Conservation (phyloP, 2,113 vertebrate species). For the Pseudorhombus dupliciocellatus region DNA sequence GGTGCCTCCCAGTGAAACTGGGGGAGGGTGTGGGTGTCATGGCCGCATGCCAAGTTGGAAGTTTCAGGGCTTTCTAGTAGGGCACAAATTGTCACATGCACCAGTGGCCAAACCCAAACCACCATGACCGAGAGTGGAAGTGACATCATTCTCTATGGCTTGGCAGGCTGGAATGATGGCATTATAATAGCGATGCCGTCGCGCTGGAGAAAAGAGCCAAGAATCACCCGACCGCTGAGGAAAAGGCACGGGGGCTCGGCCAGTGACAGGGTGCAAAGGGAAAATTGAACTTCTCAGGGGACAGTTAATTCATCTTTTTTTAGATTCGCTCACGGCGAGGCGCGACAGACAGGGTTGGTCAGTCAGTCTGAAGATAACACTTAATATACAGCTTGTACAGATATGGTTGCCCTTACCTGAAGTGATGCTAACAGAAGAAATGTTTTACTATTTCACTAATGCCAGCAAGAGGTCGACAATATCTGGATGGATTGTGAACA, state of each 20-base stretch:
- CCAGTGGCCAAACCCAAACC: slow-evolving; percentile 79
- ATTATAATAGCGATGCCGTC: slow-evolving; percentile 77
- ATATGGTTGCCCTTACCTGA: background rate
- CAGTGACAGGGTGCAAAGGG: slow-evolving; percentile 57
- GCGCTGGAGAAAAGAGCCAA: slow-evolving; percentile 58
- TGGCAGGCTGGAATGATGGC: slow-evolving; percentile 74
- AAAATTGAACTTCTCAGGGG: slow-evolving; percentile 60
- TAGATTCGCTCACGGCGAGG: background rate
- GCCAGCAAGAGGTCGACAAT: background rate
- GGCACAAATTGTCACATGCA: slow-evolving; percentile 79
- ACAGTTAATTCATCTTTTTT: slow-evolving; percentile 24
- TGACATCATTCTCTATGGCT: slow-evolving; percentile 82
- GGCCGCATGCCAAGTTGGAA: slow-evolving; percentile 69
- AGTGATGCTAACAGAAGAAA: too few species aligned
- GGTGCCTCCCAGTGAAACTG: slow-evolving; percentile 36
- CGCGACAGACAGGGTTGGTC: too few species aligned
- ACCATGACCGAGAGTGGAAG: slow-evolving; percentile 81
- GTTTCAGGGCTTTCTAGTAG: slow-evolving; percentile 68
- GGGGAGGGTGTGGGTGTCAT: slow-evolving; percentile 50
- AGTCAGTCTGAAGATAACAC: background rate
- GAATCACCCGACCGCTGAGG: slow-evolving; percentile 68
- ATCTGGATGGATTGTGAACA: background rate
- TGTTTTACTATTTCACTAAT: background rate
- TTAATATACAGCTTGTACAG: background rate
- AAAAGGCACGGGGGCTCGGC: slow-evolving; percentile 55